Evolutionary conservation across 2,888 invertebrate species (phyloP), one percentile per base, ranked within the genome.

Genomic region (Panopea generosa): DNA sequence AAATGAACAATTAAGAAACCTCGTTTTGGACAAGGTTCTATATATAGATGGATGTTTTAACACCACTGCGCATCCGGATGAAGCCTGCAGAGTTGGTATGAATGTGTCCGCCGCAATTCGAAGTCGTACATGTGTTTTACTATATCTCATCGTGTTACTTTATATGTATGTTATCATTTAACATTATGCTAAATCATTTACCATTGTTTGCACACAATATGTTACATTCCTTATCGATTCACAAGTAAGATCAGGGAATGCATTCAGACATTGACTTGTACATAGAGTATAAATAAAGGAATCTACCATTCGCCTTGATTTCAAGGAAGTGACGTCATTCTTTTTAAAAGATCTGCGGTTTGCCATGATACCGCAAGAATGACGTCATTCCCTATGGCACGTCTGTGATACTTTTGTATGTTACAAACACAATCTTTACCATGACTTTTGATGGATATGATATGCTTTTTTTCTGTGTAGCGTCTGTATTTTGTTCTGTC

Each of bases 291-390:
- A 16, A 40, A 16, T 40, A 40, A 29, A 24, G 40, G 59, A 61
- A 71, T 77, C 68, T 77, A 71, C 76, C 71, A 53, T 71, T 83
- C 73, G 73, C 69, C 83, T 77, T 82, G 77, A 71, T 71, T 68
- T 72, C 50, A 62, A 62, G 77, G 72, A 75, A 77, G 63, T 75
- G 75, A 79, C 73, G 77, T 65, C 74, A 78, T 77, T 77, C 63
- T n/a, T 60, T 18, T 40, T 49, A 59, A 40, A 62, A 53, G 75
- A 79, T 40, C 77, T 71, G 57, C 78, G 84, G 83, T 84, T 71
- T 74, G 84, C 84, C 84, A 84, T 83, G 84, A 84, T 84, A 76
- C 82, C 82, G 80, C 56, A 45, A 55, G 63, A 72, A 76, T 83
- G 75, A 67, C 77, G 76, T 77, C 70, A 80, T 61, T 81, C 74